Percentiles rank a stretch among this genome's conserved stretches.
phyloP scores from a whole-genome alignment of 2,888 invertebrate species.

The Odontocolon sp. region DNA sequence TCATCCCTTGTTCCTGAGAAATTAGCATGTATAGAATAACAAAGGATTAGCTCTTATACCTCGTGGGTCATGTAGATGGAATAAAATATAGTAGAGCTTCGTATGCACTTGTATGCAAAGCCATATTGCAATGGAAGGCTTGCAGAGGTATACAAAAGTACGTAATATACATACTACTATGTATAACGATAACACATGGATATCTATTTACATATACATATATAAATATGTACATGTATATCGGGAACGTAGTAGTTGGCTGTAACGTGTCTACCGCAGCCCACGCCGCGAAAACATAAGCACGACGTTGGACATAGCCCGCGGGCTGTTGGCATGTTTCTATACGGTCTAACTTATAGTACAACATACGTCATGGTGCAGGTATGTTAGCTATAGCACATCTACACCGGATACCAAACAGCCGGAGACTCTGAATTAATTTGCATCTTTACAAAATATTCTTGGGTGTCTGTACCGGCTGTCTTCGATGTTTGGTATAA shows the following conservation, averaged over 20 bases:
- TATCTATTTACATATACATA: background rate
- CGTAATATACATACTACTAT: background rate
- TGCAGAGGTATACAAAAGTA: background rate
- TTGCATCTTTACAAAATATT: conserved; percentile 65
- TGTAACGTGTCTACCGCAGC: conserved; percentile 64
- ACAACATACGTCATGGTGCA: background rate
- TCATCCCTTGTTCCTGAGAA: background rate
- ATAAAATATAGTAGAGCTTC: background rate
- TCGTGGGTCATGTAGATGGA: background rate
- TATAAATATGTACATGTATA: conserved; percentile 11
- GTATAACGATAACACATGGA: background rate
- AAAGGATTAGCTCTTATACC: background rate
- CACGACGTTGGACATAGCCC: conserved; percentile 52
- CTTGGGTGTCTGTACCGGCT: conserved; percentile 16
- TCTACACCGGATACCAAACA: conserved; percentile 3
- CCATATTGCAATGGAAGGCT: background rate
- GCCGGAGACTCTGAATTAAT: conserved; percentile 60
- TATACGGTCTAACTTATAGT: conserved; percentile 24
- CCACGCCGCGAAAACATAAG: conserved; percentile 61
- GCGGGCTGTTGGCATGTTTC: conserved; percentile 51
- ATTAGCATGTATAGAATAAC: background rate
- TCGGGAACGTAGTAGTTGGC: conserved; percentile 45
- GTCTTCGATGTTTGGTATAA: conserved; percentile 44
- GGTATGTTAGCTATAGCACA: background rate
- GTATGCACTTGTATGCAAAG: background rate